Evolutionary conservation across 2,113 vertebrate species (phyloP), one percentile per base, ranked within the genome.

Genomic region (Cyprinodon variegatus): DNA sequence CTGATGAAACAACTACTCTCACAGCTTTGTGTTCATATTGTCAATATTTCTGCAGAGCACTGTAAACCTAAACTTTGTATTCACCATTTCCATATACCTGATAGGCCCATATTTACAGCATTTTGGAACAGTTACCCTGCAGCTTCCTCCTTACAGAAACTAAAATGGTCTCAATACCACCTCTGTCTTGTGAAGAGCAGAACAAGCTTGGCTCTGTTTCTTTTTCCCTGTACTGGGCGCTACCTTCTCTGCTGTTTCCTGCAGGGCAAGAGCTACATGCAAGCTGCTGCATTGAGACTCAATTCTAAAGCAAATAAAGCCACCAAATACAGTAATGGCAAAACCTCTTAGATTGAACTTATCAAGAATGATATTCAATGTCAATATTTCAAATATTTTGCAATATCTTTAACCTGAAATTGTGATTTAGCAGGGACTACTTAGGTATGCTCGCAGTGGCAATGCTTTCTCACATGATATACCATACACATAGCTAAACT

Each of bases 131-230:
- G 64, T 72, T 76, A 76, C 61, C 69, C 70, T 43, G 73, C 64
- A 68, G 74, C 71, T 78, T 67, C 78, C 72, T 75, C 45, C 68
- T 79, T 62, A 13, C 43, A 48, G 70, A 11, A 46, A 72, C 57
- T 72, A 64, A 37, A 82, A 86, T 65, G 10, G 20, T 82, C 83
- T 90, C 84, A 89, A 81, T 86, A 80, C 73, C 77, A 82, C 84
- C 86, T 83, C 80, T 90, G 84, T 84, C 76, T 78, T 67, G 50
- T 63, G 22, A 67, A 38, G 76, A 0, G 13, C 57, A 79, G 81
- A 84, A 92, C 87, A 91, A 82, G 76, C 45, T 60, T 39, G 15
- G 41, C 82, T 88, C 86, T 92, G 85, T 91, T 84, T 46, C 41
- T 37, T 29, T 61, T 53, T 68, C 60, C 50, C 65, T 68, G 39